A percentile compares a stretch with the other conserved stretches of the same genome.
Conservation (phyloP, 2,888 invertebrate species). For the Xanthorhoe spadicearia region DNA sequence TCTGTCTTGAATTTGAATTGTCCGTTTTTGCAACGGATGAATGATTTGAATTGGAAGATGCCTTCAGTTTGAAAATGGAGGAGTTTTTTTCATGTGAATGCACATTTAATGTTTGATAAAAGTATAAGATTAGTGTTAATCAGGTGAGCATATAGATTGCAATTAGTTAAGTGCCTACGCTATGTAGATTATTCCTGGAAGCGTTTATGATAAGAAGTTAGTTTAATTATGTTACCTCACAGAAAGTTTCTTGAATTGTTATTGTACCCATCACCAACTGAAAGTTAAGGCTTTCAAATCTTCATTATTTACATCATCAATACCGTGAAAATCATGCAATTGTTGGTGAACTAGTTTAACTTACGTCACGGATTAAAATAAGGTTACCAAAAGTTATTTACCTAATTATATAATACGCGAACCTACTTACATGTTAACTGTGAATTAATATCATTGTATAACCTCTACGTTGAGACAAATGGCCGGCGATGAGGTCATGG, state of each 20-base stretch:
- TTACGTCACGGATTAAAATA: not conserved
- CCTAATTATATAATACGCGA: not conserved
- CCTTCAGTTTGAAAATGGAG: constrained; percentile 15
- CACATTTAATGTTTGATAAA: constrained; percentile 7
- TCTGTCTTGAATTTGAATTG: constrained; percentile 22
- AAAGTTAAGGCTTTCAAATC: too few species aligned
- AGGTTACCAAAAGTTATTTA: not conserved
- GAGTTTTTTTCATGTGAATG: constrained; percentile 11
- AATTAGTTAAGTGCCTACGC: too few species aligned
- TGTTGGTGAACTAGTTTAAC: not conserved
- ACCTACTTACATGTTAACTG: not conserved
- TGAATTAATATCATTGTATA: constrained; percentile 2
- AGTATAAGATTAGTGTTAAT: constrained; percentile 11
- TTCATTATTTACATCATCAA: not conserved
- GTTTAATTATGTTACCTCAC: too few species aligned
- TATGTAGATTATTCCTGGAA: not conserved
- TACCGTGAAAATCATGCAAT: not conserved
- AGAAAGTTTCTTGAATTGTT: not conserved
- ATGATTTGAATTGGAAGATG: constrained; percentile 17
- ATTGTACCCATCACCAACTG: not conserved
- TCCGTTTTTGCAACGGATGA: constrained; percentile 24
- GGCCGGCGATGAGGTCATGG: constrained; percentile 5
- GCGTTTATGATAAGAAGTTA: not conserved
- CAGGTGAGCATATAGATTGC: constrained; percentile 11
- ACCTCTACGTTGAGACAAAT: constrained; percentile 8